Conservation (phyloP, 2,888 invertebrate species). For the Baccha elongata region DNA sequence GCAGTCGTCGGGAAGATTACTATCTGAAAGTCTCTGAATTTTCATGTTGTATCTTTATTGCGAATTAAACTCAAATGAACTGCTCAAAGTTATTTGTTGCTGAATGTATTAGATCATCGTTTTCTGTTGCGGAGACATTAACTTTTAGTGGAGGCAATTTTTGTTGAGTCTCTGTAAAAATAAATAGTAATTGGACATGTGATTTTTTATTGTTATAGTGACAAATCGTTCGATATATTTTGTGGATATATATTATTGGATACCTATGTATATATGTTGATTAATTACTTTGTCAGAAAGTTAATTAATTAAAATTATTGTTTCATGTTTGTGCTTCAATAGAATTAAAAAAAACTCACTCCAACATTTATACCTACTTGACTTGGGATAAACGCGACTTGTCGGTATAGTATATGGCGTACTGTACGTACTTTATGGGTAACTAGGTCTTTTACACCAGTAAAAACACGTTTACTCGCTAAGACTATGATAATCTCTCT, state of each 20-base stretch:
- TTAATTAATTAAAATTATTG: too few species aligned
- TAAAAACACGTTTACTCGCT: too few species aligned
- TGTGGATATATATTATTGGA: background rate
- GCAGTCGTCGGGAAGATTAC: conserved; percentile 66
- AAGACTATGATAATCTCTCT: too few species aligned
- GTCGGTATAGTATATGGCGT: too few species aligned
- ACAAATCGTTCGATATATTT: conserved; percentile 30
- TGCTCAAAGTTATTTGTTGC: conserved; percentile 15
- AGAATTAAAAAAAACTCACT: too few species aligned
- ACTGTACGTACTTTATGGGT: too few species aligned
- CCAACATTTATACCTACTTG: too few species aligned
- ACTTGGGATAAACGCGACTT: too few species aligned
- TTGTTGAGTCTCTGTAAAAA: conserved; percentile 21
- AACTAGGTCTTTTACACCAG: too few species aligned
- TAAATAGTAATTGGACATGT: background rate
- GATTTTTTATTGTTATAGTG: conserved; percentile 17
- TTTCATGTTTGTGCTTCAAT: too few species aligned
- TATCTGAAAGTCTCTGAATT: conserved; percentile 52
- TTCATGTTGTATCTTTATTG: conserved; percentile 49
- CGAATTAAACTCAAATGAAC: conserved; percentile 12
- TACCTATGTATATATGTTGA: background rate
- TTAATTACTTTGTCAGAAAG: too few species aligned
- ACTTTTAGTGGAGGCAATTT: conserved; percentile 10
- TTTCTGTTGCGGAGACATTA: conserved; percentile 13
- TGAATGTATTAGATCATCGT: conserved; percentile 64